Evolutionary conservation across 2,888 invertebrate species (phyloP).

Genomic region (Panzeria rudis): DNA sequence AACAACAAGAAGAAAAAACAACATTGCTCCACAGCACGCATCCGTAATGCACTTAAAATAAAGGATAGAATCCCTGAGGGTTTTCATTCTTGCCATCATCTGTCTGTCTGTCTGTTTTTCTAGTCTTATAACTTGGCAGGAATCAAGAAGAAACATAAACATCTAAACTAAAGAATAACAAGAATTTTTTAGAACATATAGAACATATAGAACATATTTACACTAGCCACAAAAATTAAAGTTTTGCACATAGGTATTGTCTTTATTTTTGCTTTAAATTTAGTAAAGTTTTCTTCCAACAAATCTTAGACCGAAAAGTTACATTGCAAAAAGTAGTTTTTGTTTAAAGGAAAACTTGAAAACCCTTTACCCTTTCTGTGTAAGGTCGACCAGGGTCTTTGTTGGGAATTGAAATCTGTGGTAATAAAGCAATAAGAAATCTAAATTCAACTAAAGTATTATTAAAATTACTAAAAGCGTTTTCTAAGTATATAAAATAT

Average conservation of each 20-base stretch:
- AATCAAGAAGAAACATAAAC: slow-evolving; percentile 23
- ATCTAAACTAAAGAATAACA: slow-evolving; percentile 29
- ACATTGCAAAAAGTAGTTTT: no score
- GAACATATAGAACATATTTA: slow-evolving; percentile 2
- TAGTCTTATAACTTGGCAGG: not conserved
- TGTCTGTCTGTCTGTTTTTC: slow-evolving; percentile 8
- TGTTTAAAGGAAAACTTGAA: no score
- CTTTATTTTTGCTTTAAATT: not conserved
- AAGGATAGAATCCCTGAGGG: slow-evolving; percentile 53
- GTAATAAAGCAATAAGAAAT: no score
- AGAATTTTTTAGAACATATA: slow-evolving; percentile 38
- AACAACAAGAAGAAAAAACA: slow-evolving; percentile 24
- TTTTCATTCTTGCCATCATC: slow-evolving; percentile 1
- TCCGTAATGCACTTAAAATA: slow-evolving; percentile 68
- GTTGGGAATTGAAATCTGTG: no score
- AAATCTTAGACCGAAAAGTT: no score
- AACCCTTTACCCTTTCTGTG: no score
- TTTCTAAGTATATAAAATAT: not conserved
- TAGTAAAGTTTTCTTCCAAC: not conserved
- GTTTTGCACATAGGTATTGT: not conserved
- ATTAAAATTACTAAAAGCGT: not conserved
- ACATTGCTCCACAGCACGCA: slow-evolving; percentile 60
- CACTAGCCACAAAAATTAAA: not conserved
- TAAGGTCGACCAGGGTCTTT: no score
- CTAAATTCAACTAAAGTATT: no score